phyloP scores from a whole-genome alignment of 1,140 invertebrate species.

The Diploscapter pachys region DNA sequence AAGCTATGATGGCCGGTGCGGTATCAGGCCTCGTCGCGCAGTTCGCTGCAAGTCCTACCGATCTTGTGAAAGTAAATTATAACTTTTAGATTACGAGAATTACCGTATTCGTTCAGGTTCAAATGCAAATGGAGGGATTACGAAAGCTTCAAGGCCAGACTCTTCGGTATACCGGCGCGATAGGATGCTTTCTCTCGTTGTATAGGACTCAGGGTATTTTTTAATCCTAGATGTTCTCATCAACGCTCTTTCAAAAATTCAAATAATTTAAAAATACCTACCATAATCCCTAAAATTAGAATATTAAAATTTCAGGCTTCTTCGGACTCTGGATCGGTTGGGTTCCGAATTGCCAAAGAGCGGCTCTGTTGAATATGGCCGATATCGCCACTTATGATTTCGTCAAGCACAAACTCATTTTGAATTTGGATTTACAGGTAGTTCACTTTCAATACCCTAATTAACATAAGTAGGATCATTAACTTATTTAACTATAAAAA shows the following conservation, averaged over 20 bases:
- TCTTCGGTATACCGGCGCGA: conserved; percentile 65
- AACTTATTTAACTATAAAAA: too few relatives aligned
- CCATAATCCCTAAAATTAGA: too few relatives aligned
- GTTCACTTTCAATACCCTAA: too few relatives aligned
- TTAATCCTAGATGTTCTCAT: too few relatives aligned
- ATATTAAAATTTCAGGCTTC: conserved; percentile 64
- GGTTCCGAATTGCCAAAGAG: conserved; percentile 78
- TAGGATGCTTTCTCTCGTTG: conserved; percentile 17
- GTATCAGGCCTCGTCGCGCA: conserved; percentile 78
- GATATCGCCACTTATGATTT: conserved; percentile 88
- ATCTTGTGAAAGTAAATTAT: conserved; percentile 74
- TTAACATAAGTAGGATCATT: too few relatives aligned
- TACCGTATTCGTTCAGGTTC: conserved; percentile 61
- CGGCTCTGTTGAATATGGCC: conserved; percentile 75
- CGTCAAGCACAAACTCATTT: conserved; percentile 72
- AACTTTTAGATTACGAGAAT: too few relatives aligned
- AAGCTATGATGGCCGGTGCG: conserved; percentile 74
- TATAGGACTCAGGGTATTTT: conserved; percentile 21
- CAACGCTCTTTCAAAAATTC: too few relatives aligned
- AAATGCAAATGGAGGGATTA: conserved; percentile 85
- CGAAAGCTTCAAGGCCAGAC: conserved; percentile 74
- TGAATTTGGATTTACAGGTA: too few relatives aligned
- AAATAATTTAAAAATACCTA: too few relatives aligned
- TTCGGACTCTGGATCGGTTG: conserved; percentile 82
- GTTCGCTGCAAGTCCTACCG: conserved; percentile 81